Base-by-base conservation (phyloP, 2,113 vertebrate species). In the Blennius ocellaris region DNA sequence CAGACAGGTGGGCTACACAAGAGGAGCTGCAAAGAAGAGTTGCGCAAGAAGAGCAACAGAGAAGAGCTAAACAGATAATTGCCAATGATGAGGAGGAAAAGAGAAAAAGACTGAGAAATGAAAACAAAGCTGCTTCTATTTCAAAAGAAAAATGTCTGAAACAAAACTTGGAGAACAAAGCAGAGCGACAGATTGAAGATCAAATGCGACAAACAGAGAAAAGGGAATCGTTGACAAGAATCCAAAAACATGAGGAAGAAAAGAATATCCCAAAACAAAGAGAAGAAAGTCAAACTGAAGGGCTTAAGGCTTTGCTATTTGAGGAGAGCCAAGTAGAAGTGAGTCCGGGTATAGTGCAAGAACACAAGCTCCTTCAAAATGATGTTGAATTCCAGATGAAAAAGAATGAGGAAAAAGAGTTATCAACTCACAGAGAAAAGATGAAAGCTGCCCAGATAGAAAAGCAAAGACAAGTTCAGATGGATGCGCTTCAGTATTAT, bases 401-500 rank as follows among this genome's bases (percentile, higher is more conserved):
- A 57, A 52, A 39, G 6, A 77, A 45, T 59, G 67, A 78, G 48
- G 47, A 61, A 15, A 50, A 73, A 11, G 47, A 76, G 9, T 10
- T 45, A 39, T 11, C 14, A 16, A 9, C 37, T 59, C 56, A 80
- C 15, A 76, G 11, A 54, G 68, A 80, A 48, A 82, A 67, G 7
- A 41, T 62, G 64, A 75, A 9, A 77, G 49, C 11, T 6, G 21
- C 16, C 47, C 48, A 65, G 15, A 60, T 21, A 12, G 80, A 85
- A 50, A 79, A 81, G 47, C 47, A 80, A 63, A 78, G 62, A 57
- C 62, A 17, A 61, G 58, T 44, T 38, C 75, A 84, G 39, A 74
- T 53, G 45, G 89, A 93, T 69, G 77, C 85, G 51, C 87, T 93
- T 10, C 93, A 94, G 70, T 94, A 94, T 56, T 94, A 93, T 37